Base-by-base conservation (phyloP, 2,888 invertebrate species). In the Eurois occulta region DNA sequence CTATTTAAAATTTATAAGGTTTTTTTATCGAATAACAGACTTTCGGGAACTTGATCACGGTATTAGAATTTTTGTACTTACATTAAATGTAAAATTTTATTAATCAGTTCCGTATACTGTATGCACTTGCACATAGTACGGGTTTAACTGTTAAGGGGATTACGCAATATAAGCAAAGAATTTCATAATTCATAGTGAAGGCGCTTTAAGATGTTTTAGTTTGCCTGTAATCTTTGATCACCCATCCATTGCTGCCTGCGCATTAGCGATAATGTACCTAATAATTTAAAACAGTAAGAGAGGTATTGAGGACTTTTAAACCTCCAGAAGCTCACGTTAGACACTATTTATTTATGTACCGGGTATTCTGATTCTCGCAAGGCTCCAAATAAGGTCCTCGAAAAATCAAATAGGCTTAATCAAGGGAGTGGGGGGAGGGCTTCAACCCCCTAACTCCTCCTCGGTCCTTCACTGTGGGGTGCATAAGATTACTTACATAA, bases 41-140 rank as follows among this genome's bases (percentile, higher is more conserved):
- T 86, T 85, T 79, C 43, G 75, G 86, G 41, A 85, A 83, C 75
- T 76, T 74, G 68, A 85, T 79, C 77, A 87, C 62, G 81, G 84
- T 86, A 84, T 86, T 86, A 85, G 85, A 74, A 69, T 73, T 87
- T 87, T 83, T 87, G 82, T 86, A 81, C 68, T 76, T 76, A 81
- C 81, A 77, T 87, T 78, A 70, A 80, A 81, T 83, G 69, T 85
- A 75, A 72, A 58, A 58, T 66, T 73, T 75, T 70, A 74, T 66
- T 75, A 58, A 72, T 69, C 84, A 78, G 73, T 82, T 70, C 66
- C 72, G 66, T 84, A 65, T 78, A 78, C 74, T 72, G 75, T 74
- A 78, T 80, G 75, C 72, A 70, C 70, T 67, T 74, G 71, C 75
- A 77, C 68, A 69, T 81, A n/a, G n/a, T n/a, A 77, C 84, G 75